Conservation (phyloP, 2,113 vertebrate genomes). For the Holacanthus passer region DNA sequence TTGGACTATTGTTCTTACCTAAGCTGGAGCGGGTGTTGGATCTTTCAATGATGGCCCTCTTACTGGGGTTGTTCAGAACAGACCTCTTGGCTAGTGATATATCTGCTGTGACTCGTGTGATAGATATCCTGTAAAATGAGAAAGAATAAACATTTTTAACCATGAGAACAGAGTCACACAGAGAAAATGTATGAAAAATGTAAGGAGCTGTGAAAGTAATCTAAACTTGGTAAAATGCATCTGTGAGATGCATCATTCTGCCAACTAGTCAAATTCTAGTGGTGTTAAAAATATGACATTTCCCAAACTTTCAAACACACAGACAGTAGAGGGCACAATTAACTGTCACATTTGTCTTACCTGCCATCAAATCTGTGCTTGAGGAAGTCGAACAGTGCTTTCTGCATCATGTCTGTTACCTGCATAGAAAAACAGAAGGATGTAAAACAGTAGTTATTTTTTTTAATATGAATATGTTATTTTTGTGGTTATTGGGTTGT, state of each 20-base stretch:
- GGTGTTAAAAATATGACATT: background rate
- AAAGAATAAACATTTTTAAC: background rate
- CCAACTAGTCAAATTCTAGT: background rate
- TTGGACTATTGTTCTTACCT: constrained; percentile 85
- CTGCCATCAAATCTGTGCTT: constrained; percentile 98
- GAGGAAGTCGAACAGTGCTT: constrained; percentile 96
- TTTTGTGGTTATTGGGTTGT: background rate
- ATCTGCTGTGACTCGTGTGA: constrained; percentile 95
- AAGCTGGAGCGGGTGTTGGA: constrained; percentile 97
- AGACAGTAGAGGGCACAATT: too few species aligned
- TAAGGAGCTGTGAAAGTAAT: background rate
- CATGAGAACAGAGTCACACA: background rate
- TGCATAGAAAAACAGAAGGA: constrained; percentile 52
- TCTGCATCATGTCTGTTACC: constrained; percentile 99
- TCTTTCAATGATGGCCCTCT: constrained; percentile 95
- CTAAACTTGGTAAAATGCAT: background rate
- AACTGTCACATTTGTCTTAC: constrained; percentile 77
- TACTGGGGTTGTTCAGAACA: constrained; percentile 97
- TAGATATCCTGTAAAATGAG: constrained; percentile 89
- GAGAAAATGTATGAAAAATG: background rate
- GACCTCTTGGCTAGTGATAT: constrained; percentile 96
- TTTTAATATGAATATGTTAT: background rate
- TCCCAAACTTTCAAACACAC: background rate
- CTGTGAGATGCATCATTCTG: background rate
- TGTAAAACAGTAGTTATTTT: too few species aligned